A percentile compares a stretch with the other conserved stretches of the same genome.
These are phyloP conservation scores for Latrodectus geometricus DNA, from an alignment of 1,140 invertebrate genomes.

Conservation along the genomic window DNA sequence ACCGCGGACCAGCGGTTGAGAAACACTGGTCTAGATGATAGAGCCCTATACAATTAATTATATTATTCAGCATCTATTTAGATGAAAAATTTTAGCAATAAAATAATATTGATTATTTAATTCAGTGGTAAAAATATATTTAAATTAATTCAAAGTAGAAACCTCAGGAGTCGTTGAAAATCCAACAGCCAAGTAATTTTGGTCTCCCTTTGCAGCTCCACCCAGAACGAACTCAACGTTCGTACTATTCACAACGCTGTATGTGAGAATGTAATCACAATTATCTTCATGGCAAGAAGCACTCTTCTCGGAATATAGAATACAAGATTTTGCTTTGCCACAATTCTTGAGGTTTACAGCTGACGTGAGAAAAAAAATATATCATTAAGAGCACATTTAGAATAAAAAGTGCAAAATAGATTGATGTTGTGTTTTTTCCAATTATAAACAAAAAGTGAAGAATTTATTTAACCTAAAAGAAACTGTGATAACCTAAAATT, in stretches of 20 bases:
- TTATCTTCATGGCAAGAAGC: conserved; percentile 53
- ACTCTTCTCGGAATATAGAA: conserved; percentile 45
- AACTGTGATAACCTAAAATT: too few species aligned
- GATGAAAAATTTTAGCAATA: too few species aligned
- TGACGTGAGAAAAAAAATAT: not conserved
- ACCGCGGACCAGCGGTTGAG: too few species aligned
- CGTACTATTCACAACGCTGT: conserved; percentile 39
- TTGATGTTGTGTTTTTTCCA: not conserved
- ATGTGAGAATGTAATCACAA: conserved; percentile 52
- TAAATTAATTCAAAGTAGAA: not conserved
- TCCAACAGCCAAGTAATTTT: conserved; percentile 48
- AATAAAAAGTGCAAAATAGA: not conserved
- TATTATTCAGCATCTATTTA: too few species aligned
- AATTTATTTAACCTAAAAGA: not conserved
- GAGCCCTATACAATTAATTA: too few species aligned
- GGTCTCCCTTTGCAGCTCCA: conserved; percentile 32
- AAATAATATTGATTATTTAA: too few species aligned
- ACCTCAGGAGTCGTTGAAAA: conserved; percentile 41
- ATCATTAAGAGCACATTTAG: not conserved
- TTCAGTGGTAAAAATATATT: not conserved
- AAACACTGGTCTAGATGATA: too few species aligned
- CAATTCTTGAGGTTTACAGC: conserved; percentile 55
- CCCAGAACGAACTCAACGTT: conserved; percentile 55
- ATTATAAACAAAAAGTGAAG: not conserved
- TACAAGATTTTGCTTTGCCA: conserved; percentile 55